Conservation (phyloP, 2,113 vertebrate genomes). For the Centrocercus urophasianus region DNA sequence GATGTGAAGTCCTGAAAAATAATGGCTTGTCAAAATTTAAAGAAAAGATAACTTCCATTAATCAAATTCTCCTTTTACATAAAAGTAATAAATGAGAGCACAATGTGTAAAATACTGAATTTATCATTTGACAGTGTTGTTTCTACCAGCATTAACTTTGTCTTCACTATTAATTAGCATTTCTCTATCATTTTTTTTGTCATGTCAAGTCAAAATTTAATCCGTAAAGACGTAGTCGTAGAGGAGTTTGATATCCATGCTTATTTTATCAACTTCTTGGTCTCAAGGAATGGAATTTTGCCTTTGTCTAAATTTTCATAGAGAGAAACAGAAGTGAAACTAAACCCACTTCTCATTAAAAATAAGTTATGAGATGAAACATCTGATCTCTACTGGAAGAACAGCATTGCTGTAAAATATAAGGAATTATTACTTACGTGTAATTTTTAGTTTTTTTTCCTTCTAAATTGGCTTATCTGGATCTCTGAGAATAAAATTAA, state of each 20-base stretch:
- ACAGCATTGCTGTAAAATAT: background rate
- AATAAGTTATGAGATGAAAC: background rate
- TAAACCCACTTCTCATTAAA: background rate
- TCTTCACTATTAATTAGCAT: background rate
- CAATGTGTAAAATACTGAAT: background rate
- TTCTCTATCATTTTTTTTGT: background rate
- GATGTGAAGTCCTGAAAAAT: background rate
- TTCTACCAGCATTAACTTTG: background rate
- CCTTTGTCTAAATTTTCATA: background rate
- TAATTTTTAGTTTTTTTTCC: background rate
- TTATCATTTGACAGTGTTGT: background rate
- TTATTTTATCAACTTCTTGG: background rate
- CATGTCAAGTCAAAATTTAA: background rate
- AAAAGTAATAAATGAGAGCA: constrained; percentile 8
- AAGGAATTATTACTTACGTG: background rate
- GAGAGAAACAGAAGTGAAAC: background rate
- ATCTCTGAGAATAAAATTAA: background rate
- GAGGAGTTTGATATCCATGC: background rate
- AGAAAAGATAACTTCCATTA: background rate
- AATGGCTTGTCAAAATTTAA: constrained; percentile 18
- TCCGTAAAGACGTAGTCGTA: background rate
- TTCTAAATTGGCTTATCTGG: background rate
- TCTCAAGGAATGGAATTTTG: background rate
- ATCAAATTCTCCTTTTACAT: constrained; percentile 12
- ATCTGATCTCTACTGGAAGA: background rate